A percentile compares a stretch with the other conserved stretches of the same genome.
Conservation (phyloP, 2,797 vertebrate genomes). For the Syngnathus rostellatus region DNA sequence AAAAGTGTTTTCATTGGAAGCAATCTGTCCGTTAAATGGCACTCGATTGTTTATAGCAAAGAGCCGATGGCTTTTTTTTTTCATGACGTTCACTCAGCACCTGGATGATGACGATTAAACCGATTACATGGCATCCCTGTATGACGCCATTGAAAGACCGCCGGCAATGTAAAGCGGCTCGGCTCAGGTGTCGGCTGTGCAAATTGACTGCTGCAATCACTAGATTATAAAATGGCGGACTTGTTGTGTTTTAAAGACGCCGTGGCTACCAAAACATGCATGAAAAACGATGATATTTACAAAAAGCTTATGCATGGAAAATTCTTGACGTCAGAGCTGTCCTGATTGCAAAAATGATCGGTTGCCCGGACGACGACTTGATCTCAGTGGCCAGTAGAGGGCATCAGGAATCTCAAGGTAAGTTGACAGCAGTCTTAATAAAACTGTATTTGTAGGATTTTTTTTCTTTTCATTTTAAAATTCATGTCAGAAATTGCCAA, state of each 20-base stretch:
- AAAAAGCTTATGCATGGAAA: too few species aligned
- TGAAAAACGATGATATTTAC: too few species aligned
- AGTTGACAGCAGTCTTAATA: neutral
- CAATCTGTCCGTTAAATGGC: neutral
- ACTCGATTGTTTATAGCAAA: neutral
- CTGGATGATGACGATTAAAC: neutral
- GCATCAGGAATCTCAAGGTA: neutral
- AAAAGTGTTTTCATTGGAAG: neutral
- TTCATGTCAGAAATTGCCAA: too few species aligned
- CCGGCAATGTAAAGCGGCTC: neutral
- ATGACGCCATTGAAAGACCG: neutral
- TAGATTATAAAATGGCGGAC: neutral
- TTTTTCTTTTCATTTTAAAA: neutral
- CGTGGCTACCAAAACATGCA: too few species aligned
- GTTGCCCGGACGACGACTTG: neutral
- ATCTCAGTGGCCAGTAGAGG: neutral
- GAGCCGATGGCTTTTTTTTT: neutral
- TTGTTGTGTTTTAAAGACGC: neutral
- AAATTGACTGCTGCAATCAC: neutral
- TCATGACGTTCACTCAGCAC: neutral
- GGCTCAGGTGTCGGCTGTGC: neutral
- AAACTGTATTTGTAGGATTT: neutral
- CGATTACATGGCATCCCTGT: neutral
- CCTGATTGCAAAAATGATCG: neutral
- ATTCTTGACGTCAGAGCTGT: neutral